These are phyloP conservation scores for Chlorops oryzae DNA, from an alignment of 1,140 invertebrate genomes.

Conservation along the genomic window DNA sequence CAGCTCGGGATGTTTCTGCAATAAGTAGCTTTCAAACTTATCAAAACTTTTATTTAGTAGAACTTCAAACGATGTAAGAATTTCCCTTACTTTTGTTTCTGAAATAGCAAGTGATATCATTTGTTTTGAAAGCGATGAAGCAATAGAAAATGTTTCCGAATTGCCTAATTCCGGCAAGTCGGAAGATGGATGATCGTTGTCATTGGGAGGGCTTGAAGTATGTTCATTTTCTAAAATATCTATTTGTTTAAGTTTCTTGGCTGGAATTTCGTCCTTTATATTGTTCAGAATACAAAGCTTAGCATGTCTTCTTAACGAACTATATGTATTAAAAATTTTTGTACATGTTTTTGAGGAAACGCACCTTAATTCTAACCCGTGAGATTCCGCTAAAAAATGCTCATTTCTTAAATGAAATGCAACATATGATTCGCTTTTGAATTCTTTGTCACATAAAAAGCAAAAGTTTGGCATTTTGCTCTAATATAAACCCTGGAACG, in stretches of 20 bases:
- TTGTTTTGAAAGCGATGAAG: conserved; percentile 3
- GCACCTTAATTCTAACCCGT: not conserved
- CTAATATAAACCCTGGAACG: too few relatives aligned
- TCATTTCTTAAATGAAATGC: not conserved
- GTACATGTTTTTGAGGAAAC: not conserved
- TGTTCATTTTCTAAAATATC: too few relatives aligned
- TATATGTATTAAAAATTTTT: conserved; percentile 3
- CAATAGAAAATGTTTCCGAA: not conserved
- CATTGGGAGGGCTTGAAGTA: too few relatives aligned
- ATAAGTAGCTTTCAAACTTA: conserved; percentile 1
- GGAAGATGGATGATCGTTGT: too few relatives aligned
- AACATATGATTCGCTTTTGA: not conserved
- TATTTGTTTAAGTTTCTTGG: not conserved
- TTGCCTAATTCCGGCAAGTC: too few relatives aligned
- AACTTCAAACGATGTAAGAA: not conserved
- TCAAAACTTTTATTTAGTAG: not conserved
- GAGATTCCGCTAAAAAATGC: not conserved
- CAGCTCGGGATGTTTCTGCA: not conserved
- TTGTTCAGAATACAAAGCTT: not conserved
- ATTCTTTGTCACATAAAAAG: not conserved
- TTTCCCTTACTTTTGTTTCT: not conserved
- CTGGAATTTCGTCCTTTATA: not conserved
- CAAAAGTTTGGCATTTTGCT: conserved; percentile 2
- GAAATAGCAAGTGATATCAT: not conserved
- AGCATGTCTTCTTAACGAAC: not conserved